Evolutionary conservation across 2,797 vertebrate species (phyloP).

Genomic region (Pampus argenteus): DNA sequence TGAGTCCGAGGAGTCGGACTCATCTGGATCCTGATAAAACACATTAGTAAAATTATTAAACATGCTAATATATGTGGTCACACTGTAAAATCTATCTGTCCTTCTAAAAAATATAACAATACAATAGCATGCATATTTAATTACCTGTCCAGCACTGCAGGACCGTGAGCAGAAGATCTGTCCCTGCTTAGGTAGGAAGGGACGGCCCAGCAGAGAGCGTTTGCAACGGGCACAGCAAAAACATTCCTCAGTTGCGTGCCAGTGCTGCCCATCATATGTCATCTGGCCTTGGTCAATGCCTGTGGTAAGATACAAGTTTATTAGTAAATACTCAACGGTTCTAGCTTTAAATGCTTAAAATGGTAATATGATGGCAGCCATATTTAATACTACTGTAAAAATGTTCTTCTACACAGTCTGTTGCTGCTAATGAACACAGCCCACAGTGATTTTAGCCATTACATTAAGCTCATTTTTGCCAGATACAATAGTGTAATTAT

Average conservation of each 20-base stretch:
- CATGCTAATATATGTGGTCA: not conserved
- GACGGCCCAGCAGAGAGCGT: slow-evolving; percentile 95
- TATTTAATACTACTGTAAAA: slow-evolving; percentile 6
- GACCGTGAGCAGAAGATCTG: slow-evolving; percentile 98
- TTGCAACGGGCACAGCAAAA: slow-evolving; percentile 97
- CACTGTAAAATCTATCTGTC: not conserved
- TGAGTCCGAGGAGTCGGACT: slow-evolving; percentile 96
- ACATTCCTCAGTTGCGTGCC: slow-evolving; percentile 97
- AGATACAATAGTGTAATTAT: slow-evolving; percentile 12
- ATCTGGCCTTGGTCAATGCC: slow-evolving; percentile 99
- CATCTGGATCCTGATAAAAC: slow-evolving; percentile 87
- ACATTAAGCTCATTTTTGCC: slow-evolving; percentile 21
- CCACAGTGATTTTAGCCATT: slow-evolving; percentile 17
- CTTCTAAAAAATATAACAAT: not conserved
- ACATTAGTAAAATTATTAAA: slow-evolving; percentile 2
- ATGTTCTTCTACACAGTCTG: slow-evolving; percentile 19
- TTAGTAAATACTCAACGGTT: not conserved
- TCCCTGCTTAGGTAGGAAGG: slow-evolving; percentile 97
- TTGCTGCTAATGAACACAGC: slow-evolving; percentile 7
- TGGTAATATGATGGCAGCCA: slow-evolving; percentile 26
- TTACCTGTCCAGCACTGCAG: slow-evolving; percentile 92
- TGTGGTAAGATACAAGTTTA: slow-evolving; percentile 59
- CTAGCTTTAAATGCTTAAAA: not conserved
- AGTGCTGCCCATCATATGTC: slow-evolving; percentile 98
- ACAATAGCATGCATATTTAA: not conserved